A percentile compares a stretch with the other conserved stretches of the same genome.
These are phyloP conservation scores for Prolemur simus DNA, from an alignment of 2,113 vertebrate genomes.

Conservation along the genomic window DNA sequence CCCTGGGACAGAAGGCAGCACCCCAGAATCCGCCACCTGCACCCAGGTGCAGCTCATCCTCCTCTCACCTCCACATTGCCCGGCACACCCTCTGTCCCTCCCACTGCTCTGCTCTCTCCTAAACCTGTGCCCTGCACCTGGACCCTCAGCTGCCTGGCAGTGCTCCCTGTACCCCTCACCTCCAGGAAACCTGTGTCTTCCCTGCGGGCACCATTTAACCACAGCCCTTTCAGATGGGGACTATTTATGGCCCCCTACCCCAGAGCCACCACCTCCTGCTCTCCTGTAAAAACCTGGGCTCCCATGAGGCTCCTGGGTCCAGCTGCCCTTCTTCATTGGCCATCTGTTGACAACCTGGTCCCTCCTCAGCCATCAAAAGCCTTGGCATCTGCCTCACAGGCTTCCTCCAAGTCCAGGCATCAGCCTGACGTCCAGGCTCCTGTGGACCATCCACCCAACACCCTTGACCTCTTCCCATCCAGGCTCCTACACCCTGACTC, in stretches of 20 bases:
- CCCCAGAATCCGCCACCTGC: neutral
- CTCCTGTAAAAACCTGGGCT: neutral
- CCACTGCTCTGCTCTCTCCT: neutral
- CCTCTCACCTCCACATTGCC: fast-evolving
- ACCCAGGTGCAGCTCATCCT: neutral
- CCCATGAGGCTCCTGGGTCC: neutral
- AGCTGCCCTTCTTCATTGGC: neutral
- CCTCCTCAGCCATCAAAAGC: neutral
- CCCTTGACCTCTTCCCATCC: neutral
- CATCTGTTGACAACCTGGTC: neutral
- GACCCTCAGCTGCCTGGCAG: neutral
- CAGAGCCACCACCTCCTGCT: neutral
- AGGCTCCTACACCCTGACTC: neutral
- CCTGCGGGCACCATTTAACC: neutral
- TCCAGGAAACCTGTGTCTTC: neutral
- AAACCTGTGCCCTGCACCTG: neutral
- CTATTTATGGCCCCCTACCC: neutral
- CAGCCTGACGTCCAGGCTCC: neutral
- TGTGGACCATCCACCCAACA: neutral
- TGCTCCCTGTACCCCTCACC: neutral
- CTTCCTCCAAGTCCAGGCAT: neutral
- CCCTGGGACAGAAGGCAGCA: neutral
- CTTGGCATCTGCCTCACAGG: neutral
- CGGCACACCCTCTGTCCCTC: neutral
- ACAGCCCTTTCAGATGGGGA: neutral